Conservation (phyloP, 2,888 invertebrate genomes). For the Euzophera pinguis region DNA sequence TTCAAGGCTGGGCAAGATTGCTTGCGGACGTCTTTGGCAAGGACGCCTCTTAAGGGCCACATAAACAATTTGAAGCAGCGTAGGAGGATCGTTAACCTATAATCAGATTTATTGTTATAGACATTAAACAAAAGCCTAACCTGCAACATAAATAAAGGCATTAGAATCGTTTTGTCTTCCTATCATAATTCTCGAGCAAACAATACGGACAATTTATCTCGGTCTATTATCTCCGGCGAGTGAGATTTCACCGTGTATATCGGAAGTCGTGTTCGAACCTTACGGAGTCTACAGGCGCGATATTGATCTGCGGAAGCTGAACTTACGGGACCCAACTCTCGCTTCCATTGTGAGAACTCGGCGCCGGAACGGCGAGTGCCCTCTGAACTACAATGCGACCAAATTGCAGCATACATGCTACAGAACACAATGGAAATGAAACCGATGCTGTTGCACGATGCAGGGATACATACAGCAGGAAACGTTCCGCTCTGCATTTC, state of each 20-base stretch:
- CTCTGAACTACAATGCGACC: slow-evolving; percentile 60
- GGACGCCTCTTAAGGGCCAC: slow-evolving; percentile 11
- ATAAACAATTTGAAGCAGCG: slow-evolving; percentile 6
- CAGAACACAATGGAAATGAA: slow-evolving; percentile 53
- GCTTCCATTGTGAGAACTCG: slow-evolving; percentile 61
- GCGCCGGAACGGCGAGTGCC: slow-evolving; percentile 55
- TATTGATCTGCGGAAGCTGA: slow-evolving; percentile 61
- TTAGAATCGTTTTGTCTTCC: slow-evolving; percentile 4
- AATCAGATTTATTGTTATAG: slow-evolving; percentile 2
- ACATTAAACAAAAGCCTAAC: background rate
- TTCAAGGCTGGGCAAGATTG: slow-evolving; percentile 38
- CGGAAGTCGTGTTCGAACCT: slow-evolving; percentile 48
- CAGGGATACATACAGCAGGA: slow-evolving; percentile 53
- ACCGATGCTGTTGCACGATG: slow-evolving; percentile 31
- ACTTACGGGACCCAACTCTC: slow-evolving; percentile 57
- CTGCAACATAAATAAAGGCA: background rate
- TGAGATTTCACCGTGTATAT: slow-evolving; percentile 28
- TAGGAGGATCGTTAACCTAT: background rate
- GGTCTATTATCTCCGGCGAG: slow-evolving; percentile 2
- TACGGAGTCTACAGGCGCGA: slow-evolving; percentile 49
- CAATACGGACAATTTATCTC: slow-evolving; percentile 13
- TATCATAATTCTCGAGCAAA: slow-evolving; percentile 10
- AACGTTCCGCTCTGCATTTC: slow-evolving; percentile 74
- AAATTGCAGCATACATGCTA: slow-evolving; percentile 37
- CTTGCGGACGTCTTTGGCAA: slow-evolving; percentile 32